Evolutionary conservation across 92 coral and sea anemone genomes (phyloP).

Genomic region (Phenganax stokvisi): DNA sequence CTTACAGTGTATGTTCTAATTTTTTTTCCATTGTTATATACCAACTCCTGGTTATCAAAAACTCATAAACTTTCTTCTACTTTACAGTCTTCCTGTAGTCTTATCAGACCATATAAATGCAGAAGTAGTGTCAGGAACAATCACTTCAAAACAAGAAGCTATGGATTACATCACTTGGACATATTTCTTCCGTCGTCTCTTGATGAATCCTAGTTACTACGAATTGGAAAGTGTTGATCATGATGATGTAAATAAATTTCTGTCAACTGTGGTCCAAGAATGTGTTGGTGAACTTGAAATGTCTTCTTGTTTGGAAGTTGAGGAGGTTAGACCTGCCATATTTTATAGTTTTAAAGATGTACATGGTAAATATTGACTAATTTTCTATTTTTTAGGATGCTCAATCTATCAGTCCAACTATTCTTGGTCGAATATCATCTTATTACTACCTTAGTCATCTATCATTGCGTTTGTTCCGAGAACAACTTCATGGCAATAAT

Average conservation of each 20-base stretch:
- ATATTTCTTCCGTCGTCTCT: constrained; percentile 86
- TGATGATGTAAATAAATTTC: constrained; percentile 64
- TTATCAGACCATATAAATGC: constrained; percentile 94
- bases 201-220: constrained; percentile 96
- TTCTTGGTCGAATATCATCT: constrained; percentile 82
- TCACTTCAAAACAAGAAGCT: constrained; percentile 94
- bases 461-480: constrained; percentile 85
- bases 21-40: too few relatives aligned
- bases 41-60: not conserved
- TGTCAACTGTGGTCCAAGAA: constrained; percentile 76
- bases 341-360: not conserved
- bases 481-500: constrained; percentile 70
- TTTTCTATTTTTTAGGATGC: constrained; percentile 54
- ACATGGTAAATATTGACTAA: not conserved
- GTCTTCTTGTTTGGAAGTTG: constrained; percentile 71
- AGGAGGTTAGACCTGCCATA: constrained; percentile 52
- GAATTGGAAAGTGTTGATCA: constrained; percentile 73
- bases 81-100: constrained; percentile 70
- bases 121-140: constrained; percentile 93
- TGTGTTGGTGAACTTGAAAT: constrained; percentile 64
- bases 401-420: constrained; percentile 65
- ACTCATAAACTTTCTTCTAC: not conserved
- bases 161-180: constrained; percentile 99
- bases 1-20: too few relatives aligned
- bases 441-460: constrained; percentile 90